Conservation (phyloP, 2,888 invertebrate genomes). For the Ectropis crepuscularia region DNA sequence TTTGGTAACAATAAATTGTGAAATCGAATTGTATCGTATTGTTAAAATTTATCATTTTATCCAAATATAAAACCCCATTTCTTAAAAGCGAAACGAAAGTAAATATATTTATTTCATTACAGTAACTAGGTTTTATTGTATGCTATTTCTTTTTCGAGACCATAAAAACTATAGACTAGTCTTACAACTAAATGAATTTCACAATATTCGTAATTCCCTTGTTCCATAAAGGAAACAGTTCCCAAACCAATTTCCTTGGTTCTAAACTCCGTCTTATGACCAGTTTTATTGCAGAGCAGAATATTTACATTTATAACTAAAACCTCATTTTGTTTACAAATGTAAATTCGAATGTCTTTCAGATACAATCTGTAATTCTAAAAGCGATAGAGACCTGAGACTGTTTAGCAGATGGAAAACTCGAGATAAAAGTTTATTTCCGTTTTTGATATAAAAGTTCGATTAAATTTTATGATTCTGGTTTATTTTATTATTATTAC, state of each 20-base stretch:
- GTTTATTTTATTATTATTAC: not conserved
- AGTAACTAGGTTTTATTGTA: no score
- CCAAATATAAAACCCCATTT: no score
- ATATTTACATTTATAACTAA: conserved; percentile 12
- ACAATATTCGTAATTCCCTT: not conserved
- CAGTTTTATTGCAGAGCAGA: conserved; percentile 2
- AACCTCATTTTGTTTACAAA: conserved; percentile 17
- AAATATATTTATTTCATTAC: no score
- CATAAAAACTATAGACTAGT: not conserved
- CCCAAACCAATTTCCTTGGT: conserved; percentile 1
- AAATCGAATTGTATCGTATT: no score
- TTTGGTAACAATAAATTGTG: no score
- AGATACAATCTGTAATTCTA: conserved; percentile 18
- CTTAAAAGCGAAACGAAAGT: no score
- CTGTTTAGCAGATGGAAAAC: conserved; percentile 10
- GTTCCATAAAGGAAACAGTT: conserved; percentile 5
- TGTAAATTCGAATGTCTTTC: conserved; percentile 13
- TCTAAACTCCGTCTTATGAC: conserved; percentile 7
- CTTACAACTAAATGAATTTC: no score
- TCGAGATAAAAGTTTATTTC: conserved; percentile 17
- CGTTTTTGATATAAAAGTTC: conserved; percentile 14
- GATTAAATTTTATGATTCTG: conserved; percentile 11
- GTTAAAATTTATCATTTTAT: no score
- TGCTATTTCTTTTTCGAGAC: no score
- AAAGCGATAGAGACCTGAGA: conserved; percentile 14